Percentiles rank a stretch among this genome's conserved stretches.
phyloP scores from a whole-genome alignment of 2,113 vertebrate species.

The Glaucidium brasilianum region DNA sequence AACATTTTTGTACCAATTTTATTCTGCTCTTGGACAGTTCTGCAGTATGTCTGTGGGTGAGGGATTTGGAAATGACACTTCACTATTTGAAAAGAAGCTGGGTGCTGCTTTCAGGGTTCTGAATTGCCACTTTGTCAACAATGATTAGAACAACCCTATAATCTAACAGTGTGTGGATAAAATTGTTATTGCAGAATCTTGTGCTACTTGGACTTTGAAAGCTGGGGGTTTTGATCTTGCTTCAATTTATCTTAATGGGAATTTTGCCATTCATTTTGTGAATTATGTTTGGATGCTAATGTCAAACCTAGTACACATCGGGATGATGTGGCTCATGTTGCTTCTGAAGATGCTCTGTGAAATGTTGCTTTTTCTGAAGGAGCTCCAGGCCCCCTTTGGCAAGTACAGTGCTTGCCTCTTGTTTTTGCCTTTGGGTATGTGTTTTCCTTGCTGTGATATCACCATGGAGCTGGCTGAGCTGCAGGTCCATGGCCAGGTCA shows the following conservation, averaged over 20 bases:
- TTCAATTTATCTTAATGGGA: background rate
- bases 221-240: background rate
- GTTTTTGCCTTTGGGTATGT: rapidly evolving
- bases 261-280: background rate
- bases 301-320: background rate
- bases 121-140: background rate
- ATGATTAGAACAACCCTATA: background rate
- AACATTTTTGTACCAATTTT: background rate
- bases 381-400: background rate
- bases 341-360: background rate
- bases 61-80: background rate
- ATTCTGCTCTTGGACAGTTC: background rate
- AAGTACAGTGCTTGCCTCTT: background rate
- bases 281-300: background rate
- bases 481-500: background rate
- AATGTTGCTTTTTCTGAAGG: background rate
- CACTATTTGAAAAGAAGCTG: background rate
- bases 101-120: background rate
- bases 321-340: background rate
- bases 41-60: background rate
- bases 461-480: background rate
- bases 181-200: background rate
- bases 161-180: background rate
- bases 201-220: background rate
- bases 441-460: background rate